Conservation (phyloP, 1,140 invertebrate genomes). For the Tetraneura akinire region DNA sequence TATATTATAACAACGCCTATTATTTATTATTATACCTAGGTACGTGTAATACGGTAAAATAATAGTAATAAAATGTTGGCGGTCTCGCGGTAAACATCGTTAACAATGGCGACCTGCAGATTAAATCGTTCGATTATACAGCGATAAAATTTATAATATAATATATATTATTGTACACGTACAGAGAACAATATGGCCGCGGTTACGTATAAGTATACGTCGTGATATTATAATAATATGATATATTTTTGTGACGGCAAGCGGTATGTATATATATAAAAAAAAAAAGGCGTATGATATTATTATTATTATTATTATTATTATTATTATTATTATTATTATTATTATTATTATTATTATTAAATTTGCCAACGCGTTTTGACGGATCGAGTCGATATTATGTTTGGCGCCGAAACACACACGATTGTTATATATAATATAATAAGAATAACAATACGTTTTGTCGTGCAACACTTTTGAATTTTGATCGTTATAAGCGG, state of each 20-base stretch:
- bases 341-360: no score
- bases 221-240: no score
- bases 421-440: not conserved
- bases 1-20: no score
- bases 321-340: no score
- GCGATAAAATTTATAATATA: not conserved
- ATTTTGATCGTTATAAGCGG: not conserved
- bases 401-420: conserved; percentile 4
- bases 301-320: no score
- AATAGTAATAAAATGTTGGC: not conserved
- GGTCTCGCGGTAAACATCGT: not conserved
- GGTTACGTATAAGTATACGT: not conserved
- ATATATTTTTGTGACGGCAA: not conserved
- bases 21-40: no score
- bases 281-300: not conserved
- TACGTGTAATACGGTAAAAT: no score
- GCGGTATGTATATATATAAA: not conserved
- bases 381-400: not conserved
- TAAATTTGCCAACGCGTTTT: conserved; percentile 15
- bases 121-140: conserved; percentile 10
- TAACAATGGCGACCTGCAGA: conserved; percentile 20
- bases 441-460: not conserved
- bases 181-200: conserved; percentile 13
- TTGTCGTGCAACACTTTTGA: no score
- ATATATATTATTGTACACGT: not conserved